Base-by-base conservation (phyloP, 2,888 invertebrate species). In the Trypoxylon attenuatum region DNA sequence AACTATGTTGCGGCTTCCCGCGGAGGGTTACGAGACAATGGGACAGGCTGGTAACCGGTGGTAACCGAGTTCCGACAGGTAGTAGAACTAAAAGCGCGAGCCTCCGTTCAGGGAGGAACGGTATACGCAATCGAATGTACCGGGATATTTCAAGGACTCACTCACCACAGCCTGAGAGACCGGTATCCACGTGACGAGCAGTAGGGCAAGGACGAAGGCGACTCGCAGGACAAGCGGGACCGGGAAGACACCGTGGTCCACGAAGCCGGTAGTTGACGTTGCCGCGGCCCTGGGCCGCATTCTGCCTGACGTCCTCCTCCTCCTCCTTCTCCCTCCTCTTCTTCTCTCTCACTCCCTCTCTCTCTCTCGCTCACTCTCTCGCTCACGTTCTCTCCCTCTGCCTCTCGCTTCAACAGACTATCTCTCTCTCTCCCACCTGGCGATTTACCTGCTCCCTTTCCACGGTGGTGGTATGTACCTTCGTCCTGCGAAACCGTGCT, bases 111-210 rank as follows among this genome's bases (percentile, higher is more conserved):
- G 4, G 4, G 45, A 39, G 15, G 23, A 56, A 43, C 46, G 42
- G 27, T 51, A 13, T n/a, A 42, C 43, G 55, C 39, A n/a, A n/a
- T n/a, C n/a, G n/a, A 13, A 33, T 10, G 33, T 58, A 56, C 22
- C 16, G 49, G 22, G 25, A 52, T 59, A 63, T 43, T 59, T 23
- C 38, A 70, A 70, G 54, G 56, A 67, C 51, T 62, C 67, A 82
- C 84, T 84, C 69, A 83, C 83, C 76, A 76, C 81, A 66, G 83
- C 80, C 25, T 80, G 71, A 61, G 57, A 50, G 65, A 65, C 55
- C 58, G 75, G 73, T 59, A 75, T 65, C 73, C 76, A 75, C 56
- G 68, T 59, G 59, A 74, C 61, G 58, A 79, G 29, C 51, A 79
- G 66, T 50, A 80, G 66, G 61, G 71, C 77, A 69, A 82, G 73